Evolutionary conservation across 2,888 invertebrate species (phyloP).

Genomic region (Tenthredo distinguenda): DNA sequence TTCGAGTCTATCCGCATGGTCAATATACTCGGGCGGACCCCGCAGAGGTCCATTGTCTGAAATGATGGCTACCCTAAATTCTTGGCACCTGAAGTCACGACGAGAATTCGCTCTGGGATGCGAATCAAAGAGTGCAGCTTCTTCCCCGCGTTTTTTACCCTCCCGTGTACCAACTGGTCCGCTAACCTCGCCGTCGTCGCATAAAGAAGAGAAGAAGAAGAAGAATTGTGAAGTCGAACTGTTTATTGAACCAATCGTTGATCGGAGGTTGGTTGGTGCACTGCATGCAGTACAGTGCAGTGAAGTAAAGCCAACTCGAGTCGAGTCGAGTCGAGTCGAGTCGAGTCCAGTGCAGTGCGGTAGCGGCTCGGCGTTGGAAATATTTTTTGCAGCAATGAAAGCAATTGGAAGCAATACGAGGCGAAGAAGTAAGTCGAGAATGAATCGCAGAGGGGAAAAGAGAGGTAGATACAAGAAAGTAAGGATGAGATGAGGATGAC

Average conservation of each 20-base stretch:
- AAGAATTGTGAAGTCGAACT: neutral
- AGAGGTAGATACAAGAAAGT: conserved; percentile 14
- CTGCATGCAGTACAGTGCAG: neutral
- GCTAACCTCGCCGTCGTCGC: neutral
- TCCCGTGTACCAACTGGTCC: neutral
- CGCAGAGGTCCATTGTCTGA: conserved; percentile 9
- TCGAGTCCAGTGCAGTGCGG: neutral
- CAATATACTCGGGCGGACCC: conserved; percentile 33
- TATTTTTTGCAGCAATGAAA: conserved; percentile 71
- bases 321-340: neutral
- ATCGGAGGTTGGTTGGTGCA: neutral
- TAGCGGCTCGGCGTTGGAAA: conserved; percentile 59
- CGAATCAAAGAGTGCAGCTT: neutral
- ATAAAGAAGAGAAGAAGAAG: neutral
- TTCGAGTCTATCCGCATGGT: conserved; percentile 32
- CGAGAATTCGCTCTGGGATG: neutral
- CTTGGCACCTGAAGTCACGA: conserved; percentile 21
- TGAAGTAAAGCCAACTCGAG: neutral
- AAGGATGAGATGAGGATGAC: conserved; percentile 54
- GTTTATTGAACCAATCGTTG: conserved; percentile 35
- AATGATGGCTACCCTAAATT: conserved; percentile 30
- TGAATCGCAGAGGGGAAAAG: neutral
- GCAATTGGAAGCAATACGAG: conserved; percentile 68
- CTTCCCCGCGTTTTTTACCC: neutral
- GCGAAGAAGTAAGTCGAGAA: neutral